Evolutionary conservation across 2,888 invertebrate species (phyloP).

Genomic region (Heliconius cydno): DNA sequence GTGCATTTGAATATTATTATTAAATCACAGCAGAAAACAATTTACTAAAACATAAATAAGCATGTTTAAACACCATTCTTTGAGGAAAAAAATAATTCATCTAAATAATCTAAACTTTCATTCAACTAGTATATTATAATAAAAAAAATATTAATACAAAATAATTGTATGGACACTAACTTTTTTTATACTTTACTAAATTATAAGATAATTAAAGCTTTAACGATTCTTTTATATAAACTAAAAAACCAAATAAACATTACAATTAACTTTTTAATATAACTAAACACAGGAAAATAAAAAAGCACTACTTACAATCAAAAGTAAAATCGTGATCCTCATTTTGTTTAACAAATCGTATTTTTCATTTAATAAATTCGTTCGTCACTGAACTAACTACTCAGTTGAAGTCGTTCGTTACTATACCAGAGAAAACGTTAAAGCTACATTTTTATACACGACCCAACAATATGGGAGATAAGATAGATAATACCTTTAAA

Average conservation of each 20-base stretch:
- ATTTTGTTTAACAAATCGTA: slow-evolving; percentile 60
- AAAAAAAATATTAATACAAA: not conserved
- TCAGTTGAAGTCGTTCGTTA: slow-evolving; percentile 78
- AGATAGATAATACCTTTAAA: slow-evolving; percentile 74
- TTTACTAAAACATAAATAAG: not conserved
- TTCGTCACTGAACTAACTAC: slow-evolving; percentile 66
- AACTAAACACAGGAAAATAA: not conserved
- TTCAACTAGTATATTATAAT: not conserved
- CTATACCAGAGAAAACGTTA: slow-evolving; percentile 60
- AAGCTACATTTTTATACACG: slow-evolving; percentile 72
- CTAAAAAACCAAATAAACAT: not conserved
- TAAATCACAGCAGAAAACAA: not conserved
- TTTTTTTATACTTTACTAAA: not conserved
- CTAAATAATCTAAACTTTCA: not conserved
- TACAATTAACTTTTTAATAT: no score
- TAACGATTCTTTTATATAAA: not conserved
- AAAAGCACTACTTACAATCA: slow-evolving; percentile 68
- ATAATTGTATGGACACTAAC: not conserved
- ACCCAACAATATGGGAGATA: slow-evolving; percentile 74
- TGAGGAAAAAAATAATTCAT: not conserved
- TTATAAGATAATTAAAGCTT: no score
- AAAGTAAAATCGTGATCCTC: slow-evolving; percentile 70
- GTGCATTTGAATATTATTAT: not conserved
- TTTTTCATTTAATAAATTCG: slow-evolving; percentile 58
- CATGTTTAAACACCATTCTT: not conserved